Conservation (phyloP, 2,797 vertebrate species). For the Buceros bicornis region DNA sequence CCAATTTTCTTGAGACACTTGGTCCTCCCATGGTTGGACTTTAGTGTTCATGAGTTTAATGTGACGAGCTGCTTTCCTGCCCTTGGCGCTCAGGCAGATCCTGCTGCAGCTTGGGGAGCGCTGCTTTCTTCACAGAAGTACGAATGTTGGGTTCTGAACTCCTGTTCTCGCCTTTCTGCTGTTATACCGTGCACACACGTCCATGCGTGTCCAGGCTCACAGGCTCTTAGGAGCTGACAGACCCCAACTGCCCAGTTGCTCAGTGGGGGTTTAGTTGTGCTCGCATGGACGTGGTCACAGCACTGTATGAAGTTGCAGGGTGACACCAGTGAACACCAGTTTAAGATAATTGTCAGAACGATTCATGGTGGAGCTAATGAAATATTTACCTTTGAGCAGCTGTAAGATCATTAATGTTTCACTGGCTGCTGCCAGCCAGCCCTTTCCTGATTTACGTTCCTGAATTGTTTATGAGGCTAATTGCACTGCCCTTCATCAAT, state of each 20-base stretch:
- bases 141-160: neutral
- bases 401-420: conserved; percentile 66
- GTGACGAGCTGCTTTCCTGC: neutral
- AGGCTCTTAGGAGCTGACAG: neutral
- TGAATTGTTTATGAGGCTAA: conserved; percentile 42
- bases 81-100: neutral
- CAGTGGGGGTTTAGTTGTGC: neutral
- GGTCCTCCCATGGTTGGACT: neutral
- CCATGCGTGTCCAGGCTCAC: accelerated
- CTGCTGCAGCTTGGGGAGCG: neutral
- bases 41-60: neutral
- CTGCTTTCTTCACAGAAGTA: neutral
- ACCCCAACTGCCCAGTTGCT: accelerated
- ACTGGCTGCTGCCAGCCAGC: conserved; percentile 70
- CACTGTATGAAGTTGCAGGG: neutral
- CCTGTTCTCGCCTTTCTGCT: neutral
- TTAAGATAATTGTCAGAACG: neutral
- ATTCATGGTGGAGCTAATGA: conserved; percentile 4
- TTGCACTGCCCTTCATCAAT: neutral
- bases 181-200: accelerated
- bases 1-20: neutral
- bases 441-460: neutral
- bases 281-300: neutral
- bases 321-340: neutral
- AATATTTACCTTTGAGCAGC: conserved; percentile 70